Conservation (phyloP, 1,140 invertebrate genomes). For the Drosophila takahashii region DNA sequence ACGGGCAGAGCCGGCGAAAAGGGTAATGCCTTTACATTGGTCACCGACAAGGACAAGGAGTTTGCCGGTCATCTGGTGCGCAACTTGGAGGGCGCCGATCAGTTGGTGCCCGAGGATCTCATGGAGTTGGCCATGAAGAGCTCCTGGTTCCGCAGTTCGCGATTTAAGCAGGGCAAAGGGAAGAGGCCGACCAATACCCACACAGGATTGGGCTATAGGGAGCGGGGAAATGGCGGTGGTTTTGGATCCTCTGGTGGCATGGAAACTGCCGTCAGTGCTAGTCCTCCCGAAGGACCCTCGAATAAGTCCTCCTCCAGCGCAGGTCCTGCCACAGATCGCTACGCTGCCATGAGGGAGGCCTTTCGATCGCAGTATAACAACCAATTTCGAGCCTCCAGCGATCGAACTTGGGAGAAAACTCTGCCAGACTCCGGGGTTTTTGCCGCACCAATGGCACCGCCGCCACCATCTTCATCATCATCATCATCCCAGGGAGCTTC, state of each 20-base stretch:
- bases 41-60: conserved; percentile 97
- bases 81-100: conserved; percentile 97
- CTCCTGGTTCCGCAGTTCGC: conserved; percentile 96
- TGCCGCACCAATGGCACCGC: conserved; percentile 85
- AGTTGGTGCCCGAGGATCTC: conserved; percentile 94
- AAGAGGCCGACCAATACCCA: conserved; percentile 94
- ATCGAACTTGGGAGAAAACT: conserved; percentile 91
- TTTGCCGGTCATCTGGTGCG: conserved; percentile 98
- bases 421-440: conserved; percentile 86
- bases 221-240: conserved; percentile 85
- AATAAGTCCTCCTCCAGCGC: conserved; percentile 45
- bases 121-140: conserved; percentile 98
- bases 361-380: conserved; percentile 95
- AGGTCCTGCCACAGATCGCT: conserved; percentile 93
- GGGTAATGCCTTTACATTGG: conserved; percentile 96
- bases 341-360: conserved; percentile 96
- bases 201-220: conserved; percentile 93
- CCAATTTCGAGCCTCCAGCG: conserved; percentile 92
- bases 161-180: conserved; percentile 93
- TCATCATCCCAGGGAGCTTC: conserved; percentile 8
- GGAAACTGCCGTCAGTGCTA: conserved; percentile 2
- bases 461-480: conserved; percentile 77
- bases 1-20: conserved; percentile 97
- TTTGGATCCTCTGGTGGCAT: background rate
- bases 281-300: conserved; percentile 11